These are phyloP conservation scores for Apamea epomidion DNA, from an alignment of 2,888 invertebrate species.

Conservation along the genomic window DNA sequence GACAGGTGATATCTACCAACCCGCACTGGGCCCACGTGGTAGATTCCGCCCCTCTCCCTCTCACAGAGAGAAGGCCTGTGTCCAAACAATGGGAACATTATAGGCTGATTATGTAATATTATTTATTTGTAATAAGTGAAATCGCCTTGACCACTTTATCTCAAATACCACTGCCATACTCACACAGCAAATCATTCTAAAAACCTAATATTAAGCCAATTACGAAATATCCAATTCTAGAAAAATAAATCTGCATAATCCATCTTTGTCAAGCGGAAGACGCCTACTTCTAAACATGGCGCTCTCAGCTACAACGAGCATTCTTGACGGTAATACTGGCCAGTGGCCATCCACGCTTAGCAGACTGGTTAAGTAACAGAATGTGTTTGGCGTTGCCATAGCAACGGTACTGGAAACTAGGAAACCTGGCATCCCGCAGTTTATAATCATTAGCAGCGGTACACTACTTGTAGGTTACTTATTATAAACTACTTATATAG, in stretches of 20 bases:
- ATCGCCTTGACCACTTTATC: constrained; percentile 23
- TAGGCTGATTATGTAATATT: not conserved
- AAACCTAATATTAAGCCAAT: constrained; percentile 18
- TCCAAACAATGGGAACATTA: not conserved
- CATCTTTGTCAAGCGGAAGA: constrained; percentile 16
- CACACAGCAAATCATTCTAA: constrained; percentile 3
- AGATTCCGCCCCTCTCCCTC: too few relatives aligned
- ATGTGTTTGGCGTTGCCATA: constrained; percentile 35
- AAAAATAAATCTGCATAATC: constrained; percentile 13
- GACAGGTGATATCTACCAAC: too few relatives aligned
- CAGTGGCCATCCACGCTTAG: constrained; percentile 6
- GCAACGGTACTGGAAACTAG: constrained; percentile 40
- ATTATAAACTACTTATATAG: constrained; percentile 50
- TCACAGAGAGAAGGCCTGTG: too few relatives aligned
- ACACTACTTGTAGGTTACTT: constrained; percentile 31
- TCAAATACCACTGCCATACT: constrained; percentile 13
- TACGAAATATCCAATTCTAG: not conserved
- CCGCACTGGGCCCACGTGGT: too few relatives aligned
- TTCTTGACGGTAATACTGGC: constrained; percentile 30
- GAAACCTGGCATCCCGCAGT: constrained; percentile 27
- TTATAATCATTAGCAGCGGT: constrained; percentile 44
- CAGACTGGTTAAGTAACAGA: constrained; percentile 12
- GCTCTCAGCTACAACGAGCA: not conserved
- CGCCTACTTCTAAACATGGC: constrained; percentile 34
- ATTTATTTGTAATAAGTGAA: not conserved